Conservation (phyloP, 2,113 vertebrate species). For the Ranitomeya variabilis region DNA sequence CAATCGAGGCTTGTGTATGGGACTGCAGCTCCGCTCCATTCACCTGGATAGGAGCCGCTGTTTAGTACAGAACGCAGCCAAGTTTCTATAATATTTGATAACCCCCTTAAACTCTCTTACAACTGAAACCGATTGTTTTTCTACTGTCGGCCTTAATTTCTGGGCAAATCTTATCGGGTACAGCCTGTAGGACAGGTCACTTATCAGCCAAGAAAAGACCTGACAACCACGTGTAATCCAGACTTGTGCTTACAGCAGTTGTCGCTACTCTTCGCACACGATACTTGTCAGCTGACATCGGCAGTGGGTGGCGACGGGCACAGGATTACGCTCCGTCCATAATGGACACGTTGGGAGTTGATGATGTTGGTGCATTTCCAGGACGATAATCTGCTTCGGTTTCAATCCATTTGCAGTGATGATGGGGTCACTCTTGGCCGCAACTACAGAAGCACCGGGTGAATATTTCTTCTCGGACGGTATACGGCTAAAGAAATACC, state of each 20-base stretch:
- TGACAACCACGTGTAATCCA: neutral
- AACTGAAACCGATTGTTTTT: too few species aligned
- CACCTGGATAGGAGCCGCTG: too few species aligned
- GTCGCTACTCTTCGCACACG: neutral
- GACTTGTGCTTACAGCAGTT: neutral
- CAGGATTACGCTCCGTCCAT: neutral
- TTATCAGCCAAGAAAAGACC: neutral
- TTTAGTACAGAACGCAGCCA: too few species aligned
- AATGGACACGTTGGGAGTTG: neutral
- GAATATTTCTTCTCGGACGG: slow-evolving; percentile 99
- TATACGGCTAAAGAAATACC: slow-evolving; percentile 94
- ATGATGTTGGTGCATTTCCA: neutral
- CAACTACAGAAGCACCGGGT: slow-evolving; percentile 92
- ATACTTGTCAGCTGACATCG: neutral
- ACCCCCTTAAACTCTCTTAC: too few species aligned
- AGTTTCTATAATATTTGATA: too few species aligned
- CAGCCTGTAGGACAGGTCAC: too few species aligned
- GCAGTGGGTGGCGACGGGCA: neutral
- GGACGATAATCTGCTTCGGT: neutral
- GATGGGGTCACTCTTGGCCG: slow-evolving; percentile 97
- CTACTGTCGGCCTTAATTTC: too few species aligned
- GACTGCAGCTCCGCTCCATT: too few species aligned
- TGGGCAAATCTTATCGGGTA: too few species aligned
- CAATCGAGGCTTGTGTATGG: too few species aligned
- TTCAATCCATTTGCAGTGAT: slow-evolving; percentile 77